phyloP scores from a whole-genome alignment of 2,888 invertebrate genomes.

The Crioceris asparagi region DNA sequence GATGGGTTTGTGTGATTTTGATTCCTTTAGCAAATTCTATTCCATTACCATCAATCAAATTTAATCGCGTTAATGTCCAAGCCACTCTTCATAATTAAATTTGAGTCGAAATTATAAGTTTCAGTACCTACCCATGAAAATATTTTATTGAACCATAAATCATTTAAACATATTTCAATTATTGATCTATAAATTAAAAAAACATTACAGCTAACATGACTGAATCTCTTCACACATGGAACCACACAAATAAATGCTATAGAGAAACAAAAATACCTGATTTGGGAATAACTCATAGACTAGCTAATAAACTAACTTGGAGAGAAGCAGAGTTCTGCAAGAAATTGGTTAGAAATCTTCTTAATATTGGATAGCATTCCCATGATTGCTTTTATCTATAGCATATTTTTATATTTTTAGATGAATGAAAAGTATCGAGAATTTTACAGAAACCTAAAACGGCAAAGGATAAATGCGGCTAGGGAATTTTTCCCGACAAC shows the following conservation, averaged over 20 bases:
- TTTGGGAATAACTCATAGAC: conserved; percentile 17
- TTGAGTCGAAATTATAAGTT: no score
- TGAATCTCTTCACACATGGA: not conserved
- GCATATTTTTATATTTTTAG: conserved; percentile 13
- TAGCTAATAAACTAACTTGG: conserved; percentile 25
- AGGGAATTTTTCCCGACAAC: conserved; percentile 32
- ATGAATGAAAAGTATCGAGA: conserved; percentile 12
- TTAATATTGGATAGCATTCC: no score
- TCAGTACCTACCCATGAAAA: no score
- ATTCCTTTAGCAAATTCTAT: no score
- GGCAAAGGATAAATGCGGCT: conserved; percentile 25
- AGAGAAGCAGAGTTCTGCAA: conserved; percentile 16
- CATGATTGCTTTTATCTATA: no score
- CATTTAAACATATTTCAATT: no score
- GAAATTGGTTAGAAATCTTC: conserved; percentile 9
- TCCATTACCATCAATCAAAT: no score
- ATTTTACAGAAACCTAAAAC: conserved; percentile 25
- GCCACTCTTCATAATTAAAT: no score
- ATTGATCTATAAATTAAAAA: no score
- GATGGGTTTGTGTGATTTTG: conserved; percentile 18
- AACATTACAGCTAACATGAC: no score
- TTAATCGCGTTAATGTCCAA: no score
- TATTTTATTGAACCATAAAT: no score
- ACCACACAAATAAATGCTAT: conserved; percentile 23
- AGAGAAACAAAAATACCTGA: conserved; percentile 10